A percentile compares a stretch with the other conserved stretches of the same genome.
Conservation (phyloP, 53 echinoderm and acorn worm genomes). For the Mesocentrotus franciscanus region DNA sequence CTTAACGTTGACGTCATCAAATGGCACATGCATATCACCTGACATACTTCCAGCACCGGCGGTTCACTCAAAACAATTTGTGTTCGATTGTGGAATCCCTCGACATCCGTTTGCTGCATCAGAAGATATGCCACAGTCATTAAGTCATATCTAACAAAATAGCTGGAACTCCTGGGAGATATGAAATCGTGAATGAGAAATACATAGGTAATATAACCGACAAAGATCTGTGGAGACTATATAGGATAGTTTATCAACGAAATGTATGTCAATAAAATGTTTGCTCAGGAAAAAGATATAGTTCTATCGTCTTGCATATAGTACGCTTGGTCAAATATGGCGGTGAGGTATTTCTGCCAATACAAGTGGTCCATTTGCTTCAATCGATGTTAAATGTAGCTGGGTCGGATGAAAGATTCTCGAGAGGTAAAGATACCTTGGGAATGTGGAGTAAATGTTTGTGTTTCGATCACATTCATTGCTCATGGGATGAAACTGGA, state of each 20-base stretch:
- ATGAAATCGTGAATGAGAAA: neutral
- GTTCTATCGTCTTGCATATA: neutral
- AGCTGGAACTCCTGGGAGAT: neutral
- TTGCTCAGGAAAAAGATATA: neutral
- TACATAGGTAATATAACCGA: neutral
- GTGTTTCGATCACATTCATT: neutral
- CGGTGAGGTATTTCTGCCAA: neutral
- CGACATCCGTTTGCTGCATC: neutral
- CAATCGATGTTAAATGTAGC: neutral
- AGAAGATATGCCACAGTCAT: neutral
- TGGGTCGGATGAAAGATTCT: neutral
- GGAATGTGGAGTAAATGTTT: neutral
- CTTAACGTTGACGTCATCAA: neutral
- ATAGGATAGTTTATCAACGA: neutral
- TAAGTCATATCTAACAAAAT: constrained; percentile 10
- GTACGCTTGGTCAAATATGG: neutral
- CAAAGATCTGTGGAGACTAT: neutral
- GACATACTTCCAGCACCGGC: neutral
- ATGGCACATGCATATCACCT: constrained; percentile 16
- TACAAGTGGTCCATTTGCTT: neutral
- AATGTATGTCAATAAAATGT: neutral
- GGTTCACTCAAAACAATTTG: constrained; percentile 9
- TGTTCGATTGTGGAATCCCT: neutral
- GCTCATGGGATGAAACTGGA: neutral
- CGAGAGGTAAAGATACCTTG: neutral